These are phyloP conservation scores for Cuculus canorus DNA, from an alignment of 2,797 vertebrate genomes.

Conservation along the genomic window DNA sequence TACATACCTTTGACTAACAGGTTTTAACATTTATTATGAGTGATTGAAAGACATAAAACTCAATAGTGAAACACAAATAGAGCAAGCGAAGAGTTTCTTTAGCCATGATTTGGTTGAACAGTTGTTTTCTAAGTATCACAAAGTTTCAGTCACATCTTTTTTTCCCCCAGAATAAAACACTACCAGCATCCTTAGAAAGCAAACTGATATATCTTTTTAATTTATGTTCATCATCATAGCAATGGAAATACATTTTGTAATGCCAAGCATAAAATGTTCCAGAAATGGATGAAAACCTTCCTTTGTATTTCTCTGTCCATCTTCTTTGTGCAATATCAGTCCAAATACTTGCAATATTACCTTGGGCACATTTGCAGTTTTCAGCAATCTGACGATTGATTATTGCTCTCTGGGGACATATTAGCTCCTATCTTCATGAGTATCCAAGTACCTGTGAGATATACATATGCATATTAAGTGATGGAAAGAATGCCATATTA, in stretches of 20 bases:
- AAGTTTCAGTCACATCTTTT: not conserved
- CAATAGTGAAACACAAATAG: not conserved
- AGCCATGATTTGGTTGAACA: not conserved
- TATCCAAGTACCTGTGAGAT: not conserved
- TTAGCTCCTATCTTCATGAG: not conserved
- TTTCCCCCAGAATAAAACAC: not conserved
- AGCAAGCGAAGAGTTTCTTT: not conserved
- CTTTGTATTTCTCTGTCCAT: not conserved
- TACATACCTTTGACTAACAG: not conserved
- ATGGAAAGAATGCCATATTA: not conserved
- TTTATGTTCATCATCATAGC: not conserved
- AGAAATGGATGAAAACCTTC: not conserved
- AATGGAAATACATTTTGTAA: not conserved
- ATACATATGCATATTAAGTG: not conserved
- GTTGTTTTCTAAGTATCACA: not conserved
- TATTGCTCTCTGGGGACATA: not conserved
- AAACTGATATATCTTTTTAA: not conserved
- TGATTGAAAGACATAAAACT: not conserved
- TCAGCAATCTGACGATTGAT: not conserved
- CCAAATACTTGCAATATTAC: not conserved
- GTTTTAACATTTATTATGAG: not conserved
- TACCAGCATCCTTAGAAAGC: not conserved
- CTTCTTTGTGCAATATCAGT: not conserved
- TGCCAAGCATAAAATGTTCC: not conserved
- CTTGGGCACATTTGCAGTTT: not conserved